Conservation (phyloP, 2,797 vertebrate genomes). For the Urophycis tenuis region DNA sequence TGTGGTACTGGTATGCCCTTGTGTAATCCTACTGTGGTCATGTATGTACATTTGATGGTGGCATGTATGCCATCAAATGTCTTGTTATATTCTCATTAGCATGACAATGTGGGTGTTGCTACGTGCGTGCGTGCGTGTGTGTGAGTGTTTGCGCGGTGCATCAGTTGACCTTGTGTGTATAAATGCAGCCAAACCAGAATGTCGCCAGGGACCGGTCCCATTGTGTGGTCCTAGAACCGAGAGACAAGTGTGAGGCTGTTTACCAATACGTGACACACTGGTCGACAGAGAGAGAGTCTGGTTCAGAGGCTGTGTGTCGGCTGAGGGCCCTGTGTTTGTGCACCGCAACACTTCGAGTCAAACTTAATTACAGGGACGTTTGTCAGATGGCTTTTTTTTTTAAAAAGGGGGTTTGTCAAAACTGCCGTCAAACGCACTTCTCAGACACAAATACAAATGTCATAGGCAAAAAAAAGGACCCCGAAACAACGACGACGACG, state of each 20-base stretch:
- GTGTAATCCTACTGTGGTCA: not conserved
- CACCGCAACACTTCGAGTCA: not conserved
- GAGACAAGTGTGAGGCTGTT: not conserved
- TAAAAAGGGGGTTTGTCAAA: not conserved
- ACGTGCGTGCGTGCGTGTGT: constrained; percentile 3
- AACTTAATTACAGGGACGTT: not conserved
- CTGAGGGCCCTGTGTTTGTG: not conserved
- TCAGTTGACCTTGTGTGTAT: not conserved
- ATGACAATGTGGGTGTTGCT: not conserved
- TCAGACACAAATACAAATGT: too few relatives aligned
- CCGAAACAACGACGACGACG: constrained; percentile 4
- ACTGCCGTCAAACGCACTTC: not conserved
- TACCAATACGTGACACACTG: not conserved
- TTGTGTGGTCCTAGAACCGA: not conserved
- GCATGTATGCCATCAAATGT: too few relatives aligned
- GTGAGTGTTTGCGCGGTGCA: not conserved
- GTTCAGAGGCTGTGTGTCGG: constrained; percentile 35
- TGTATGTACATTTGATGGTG: not conserved
- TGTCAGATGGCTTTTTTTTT: not conserved
- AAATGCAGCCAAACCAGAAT: not conserved
- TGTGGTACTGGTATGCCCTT: not conserved
- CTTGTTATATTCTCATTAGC: not conserved
- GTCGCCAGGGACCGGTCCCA: too few relatives aligned
- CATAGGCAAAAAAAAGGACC: not conserved
- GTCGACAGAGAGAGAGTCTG: not conserved